Percentiles rank a stretch among this genome's conserved stretches.
These are phyloP conservation scores for Camponotus pennsylvanicus DNA, from an alignment of 1,140 invertebrate species.

Conservation along the genomic window DNA sequence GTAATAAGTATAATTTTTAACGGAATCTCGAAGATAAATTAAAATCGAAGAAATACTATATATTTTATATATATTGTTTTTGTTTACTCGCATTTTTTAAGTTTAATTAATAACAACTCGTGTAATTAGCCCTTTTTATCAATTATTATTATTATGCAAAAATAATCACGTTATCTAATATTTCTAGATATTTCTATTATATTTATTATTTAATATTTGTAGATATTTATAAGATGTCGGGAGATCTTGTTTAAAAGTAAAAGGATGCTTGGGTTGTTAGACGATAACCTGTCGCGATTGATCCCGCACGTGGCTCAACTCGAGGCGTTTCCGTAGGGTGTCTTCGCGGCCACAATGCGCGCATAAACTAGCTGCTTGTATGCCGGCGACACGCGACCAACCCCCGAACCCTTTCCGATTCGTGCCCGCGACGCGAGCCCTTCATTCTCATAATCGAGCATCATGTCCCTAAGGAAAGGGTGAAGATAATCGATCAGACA, in stretches of 20 bases:
- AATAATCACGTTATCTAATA: background rate
- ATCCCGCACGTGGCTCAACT: slow-evolving; percentile 73
- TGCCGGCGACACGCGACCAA: slow-evolving; percentile 78
- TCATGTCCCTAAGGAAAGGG: slow-evolving; percentile 78
- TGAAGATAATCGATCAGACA: slow-evolving; percentile 81
- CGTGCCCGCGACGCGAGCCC: slow-evolving; percentile 66
- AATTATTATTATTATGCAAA: background rate
- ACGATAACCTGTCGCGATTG: slow-evolving; percentile 55
- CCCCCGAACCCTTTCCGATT: slow-evolving; percentile 75
- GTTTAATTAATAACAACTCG: background rate
- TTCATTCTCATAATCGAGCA: slow-evolving; percentile 76
- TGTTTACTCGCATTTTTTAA: background rate
- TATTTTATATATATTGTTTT: background rate
- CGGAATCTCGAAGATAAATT: background rate
- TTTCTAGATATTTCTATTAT: background rate
- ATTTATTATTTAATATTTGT: background rate
- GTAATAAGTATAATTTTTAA: background rate
- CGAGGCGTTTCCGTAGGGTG: slow-evolving; percentile 76
- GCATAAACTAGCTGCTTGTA: slow-evolving; percentile 77
- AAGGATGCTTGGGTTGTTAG: slow-evolving; percentile 6
- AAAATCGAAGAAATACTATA: background rate
- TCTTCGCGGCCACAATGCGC: slow-evolving; percentile 81
- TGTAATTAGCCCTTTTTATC: background rate
- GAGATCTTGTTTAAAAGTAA: background rate
- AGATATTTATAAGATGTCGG: background rate